Percentiles rank a stretch among this genome's conserved stretches.
phyloP scores from a whole-genome alignment of 2,888 invertebrate genomes.

The Hyposoter didymator region DNA sequence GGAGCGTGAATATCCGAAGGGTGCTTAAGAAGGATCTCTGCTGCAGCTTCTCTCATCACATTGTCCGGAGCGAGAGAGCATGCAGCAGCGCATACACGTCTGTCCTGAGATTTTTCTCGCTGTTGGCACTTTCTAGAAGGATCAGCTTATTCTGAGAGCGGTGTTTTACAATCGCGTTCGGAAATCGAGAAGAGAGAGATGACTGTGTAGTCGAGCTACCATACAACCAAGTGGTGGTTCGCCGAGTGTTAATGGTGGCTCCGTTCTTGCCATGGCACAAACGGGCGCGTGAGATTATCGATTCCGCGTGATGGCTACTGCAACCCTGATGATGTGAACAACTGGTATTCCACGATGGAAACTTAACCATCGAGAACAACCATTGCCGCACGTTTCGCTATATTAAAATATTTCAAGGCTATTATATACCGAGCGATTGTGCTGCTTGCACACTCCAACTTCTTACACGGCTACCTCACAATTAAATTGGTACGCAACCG shows the following conservation, averaged over 20 bases:
- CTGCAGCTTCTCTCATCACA: conserved; percentile 42
- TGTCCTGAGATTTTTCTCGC: conserved; percentile 7
- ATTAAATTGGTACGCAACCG: conserved; percentile 54
- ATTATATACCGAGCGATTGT: conserved; percentile 7
- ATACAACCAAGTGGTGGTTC: conserved; percentile 4
- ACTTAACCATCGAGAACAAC: conserved; percentile 21
- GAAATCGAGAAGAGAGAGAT: conserved; percentile 36
- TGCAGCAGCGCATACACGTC: conserved; percentile 12
- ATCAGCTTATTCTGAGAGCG: conserved; percentile 38
- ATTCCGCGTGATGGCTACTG: conserved; percentile 46
- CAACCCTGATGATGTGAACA: conserved; percentile 54
- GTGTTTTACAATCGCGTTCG: conserved; percentile 58
- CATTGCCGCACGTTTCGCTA: neutral
- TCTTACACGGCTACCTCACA: conserved; percentile 25
- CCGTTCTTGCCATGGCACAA: conserved; percentile 10
- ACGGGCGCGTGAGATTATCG: conserved; percentile 52
- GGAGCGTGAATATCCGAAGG: conserved; percentile 1
- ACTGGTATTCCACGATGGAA: conserved; percentile 20
- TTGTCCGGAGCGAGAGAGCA: conserved; percentile 39
- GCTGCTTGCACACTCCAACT: neutral
- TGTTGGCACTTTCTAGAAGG: conserved; percentile 47
- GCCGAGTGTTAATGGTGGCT: conserved; percentile 61
- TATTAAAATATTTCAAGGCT: neutral
- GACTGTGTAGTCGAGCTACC: conserved; percentile 42
- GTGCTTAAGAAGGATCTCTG: conserved; percentile 23